Evolutionary conservation across 2,113 vertebrate genomes (phyloP), one percentile per base, ranked within the genome.

Genomic region (Pao palembangensis): DNA sequence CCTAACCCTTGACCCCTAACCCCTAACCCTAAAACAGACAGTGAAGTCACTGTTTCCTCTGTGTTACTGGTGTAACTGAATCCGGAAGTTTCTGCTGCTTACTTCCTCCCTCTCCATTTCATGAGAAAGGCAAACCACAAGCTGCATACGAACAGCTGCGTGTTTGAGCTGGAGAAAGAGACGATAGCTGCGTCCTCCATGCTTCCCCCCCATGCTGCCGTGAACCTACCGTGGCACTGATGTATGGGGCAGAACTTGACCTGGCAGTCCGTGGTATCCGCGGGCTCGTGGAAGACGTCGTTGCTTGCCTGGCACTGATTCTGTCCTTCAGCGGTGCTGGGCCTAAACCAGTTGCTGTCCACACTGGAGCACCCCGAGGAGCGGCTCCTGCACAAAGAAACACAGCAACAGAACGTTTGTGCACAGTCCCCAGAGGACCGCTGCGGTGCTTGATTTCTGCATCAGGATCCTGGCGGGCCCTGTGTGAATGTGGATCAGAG

Each of bases 161-260:
- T 13, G 44, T 28, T 28, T 6, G 25, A 5, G 25, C 25, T 28
- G 25, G 5, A 28, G 25, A 7, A 1, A 28, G 25, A 28, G 25
- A 7, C 25, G 25, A 2, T 28, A 47, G 44, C 10, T 43, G 1
- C 25, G 3, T 23, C 18, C 21, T 6, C 15, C 19, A 18, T 18
- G 23, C 46, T 23, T 19, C 42, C 18, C 17, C 18, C 8, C 4
- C 8, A 21, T 55, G 3, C 0, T 4, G 44, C 6, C 19, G 55
- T 15, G 19, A 62, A 41, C 84, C 70, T 51, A 91, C 90, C 87
- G 3, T 79, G 71, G 47, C 56, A 71, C 34, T 73, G 75, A 75
- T 91, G 89, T 68, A 90, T 87, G 49, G 89, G 88, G 52, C 90
- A 90, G 64, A 71, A 78, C 2, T 52, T 59, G 21, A 82, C 88